Conservation (phyloP, 2,888 invertebrate genomes). For the Plutella xylostella region DNA sequence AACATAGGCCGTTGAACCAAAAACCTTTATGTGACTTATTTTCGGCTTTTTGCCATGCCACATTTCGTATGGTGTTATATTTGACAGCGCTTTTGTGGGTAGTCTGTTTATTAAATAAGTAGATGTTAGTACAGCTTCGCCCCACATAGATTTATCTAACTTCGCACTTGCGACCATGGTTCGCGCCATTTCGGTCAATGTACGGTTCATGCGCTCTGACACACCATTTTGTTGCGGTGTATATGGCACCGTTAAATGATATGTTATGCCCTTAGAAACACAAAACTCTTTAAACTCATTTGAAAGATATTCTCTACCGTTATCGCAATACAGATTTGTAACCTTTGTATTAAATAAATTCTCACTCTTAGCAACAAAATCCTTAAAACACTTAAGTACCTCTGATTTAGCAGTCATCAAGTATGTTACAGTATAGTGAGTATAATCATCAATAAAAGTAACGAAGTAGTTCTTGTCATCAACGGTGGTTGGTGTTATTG, state of each 20-base stretch:
- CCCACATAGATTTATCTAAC: slow-evolving; percentile 30
- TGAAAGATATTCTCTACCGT: neutral
- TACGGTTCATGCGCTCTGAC: neutral
- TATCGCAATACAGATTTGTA: neutral
- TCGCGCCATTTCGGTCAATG: neutral
- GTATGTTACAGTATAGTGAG: neutral
- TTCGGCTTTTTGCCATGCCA: slow-evolving; percentile 32
- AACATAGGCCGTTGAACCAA: slow-evolving; percentile 29
- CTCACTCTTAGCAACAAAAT: neutral
- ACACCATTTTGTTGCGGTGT: neutral
- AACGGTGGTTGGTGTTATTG: slow-evolving; percentile 27
- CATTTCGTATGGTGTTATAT: slow-evolving; percentile 34
- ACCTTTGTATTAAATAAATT: neutral
- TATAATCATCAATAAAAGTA: neutral
- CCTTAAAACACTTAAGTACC: neutral
- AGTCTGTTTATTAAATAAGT: slow-evolving; percentile 31
- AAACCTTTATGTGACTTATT: slow-evolving; percentile 27
- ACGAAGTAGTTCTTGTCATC: slow-evolving; percentile 26
- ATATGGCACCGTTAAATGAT: neutral
- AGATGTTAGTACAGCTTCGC: slow-evolving; percentile 33
- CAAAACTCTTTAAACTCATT: neutral
- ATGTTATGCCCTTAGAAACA: neutral
- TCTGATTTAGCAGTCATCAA: neutral
- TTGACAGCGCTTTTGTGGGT: slow-evolving; percentile 29
- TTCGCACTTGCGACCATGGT: slow-evolving; percentile 13